A percentile compares a stretch with the other conserved stretches of the same genome.
Conservation (phyloP, 1,140 invertebrate species). For the Ephestia elutella region DNA sequence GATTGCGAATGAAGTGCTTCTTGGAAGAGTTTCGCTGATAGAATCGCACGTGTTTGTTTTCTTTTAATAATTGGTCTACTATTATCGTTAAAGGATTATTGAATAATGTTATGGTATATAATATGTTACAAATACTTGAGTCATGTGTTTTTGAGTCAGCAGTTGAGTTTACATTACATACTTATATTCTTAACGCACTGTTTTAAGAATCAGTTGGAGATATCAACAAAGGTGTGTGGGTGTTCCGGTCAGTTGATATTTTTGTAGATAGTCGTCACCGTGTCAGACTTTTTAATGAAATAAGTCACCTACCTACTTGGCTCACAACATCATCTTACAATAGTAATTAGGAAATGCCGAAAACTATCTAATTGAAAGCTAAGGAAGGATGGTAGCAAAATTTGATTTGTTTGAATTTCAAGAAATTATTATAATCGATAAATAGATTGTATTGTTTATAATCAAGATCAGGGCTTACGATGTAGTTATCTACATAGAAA, state of each 20-base stretch:
- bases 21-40: neutral
- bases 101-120: neutral
- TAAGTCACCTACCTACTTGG: neutral
- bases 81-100: neutral
- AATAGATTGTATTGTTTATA: too few species aligned
- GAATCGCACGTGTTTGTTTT: neutral
- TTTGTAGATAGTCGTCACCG: neutral
- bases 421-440: too few species aligned
- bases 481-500: too few species aligned
- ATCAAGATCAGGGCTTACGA: too few species aligned
- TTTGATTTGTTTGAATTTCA: too few species aligned
- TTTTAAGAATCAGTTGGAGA: neutral
- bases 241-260: conserved; percentile 6
- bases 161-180: neutral
- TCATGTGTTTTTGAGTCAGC: neutral
- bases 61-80: neutral
- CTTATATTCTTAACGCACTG: neutral
- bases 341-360: too few species aligned
- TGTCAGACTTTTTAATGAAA: neutral
- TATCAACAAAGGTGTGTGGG: conserved; percentile 1
- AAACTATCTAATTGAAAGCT: too few species aligned
- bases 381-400: too few species aligned
- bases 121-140: neutral
- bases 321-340: too few species aligned
- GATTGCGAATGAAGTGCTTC: neutral